These are phyloP conservation scores for Hyla sarda DNA, from an alignment of 2,113 vertebrate genomes.

Conservation along the genomic window DNA sequence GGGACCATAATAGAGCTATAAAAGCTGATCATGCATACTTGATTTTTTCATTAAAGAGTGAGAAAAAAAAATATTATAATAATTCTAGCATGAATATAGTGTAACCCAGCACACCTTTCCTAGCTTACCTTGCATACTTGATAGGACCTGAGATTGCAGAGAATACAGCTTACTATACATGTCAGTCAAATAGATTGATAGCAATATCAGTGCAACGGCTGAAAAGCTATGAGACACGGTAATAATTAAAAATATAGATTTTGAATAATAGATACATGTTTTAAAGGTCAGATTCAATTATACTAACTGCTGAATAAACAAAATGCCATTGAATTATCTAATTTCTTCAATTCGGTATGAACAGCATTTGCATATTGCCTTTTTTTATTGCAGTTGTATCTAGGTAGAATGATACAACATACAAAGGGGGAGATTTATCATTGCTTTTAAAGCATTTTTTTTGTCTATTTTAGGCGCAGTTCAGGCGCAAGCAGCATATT, in stretches of 20 bases:
- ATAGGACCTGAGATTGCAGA: background rate
- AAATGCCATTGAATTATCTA: background rate
- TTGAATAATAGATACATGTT: constrained; percentile 16
- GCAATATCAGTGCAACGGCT: background rate
- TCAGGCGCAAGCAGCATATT: no score
- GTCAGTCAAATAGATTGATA: constrained; percentile 4
- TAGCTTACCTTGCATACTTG: background rate
- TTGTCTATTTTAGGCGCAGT: no score
- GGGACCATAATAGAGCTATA: background rate
- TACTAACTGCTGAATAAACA: constrained; percentile 9
- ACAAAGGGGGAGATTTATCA: no score
- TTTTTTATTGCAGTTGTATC: background rate
- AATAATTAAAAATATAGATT: constrained; percentile 30
- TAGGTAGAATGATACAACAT: background rate
- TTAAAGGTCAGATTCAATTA: constrained; percentile 14
- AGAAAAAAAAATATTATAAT: no score
- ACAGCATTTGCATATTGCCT: constrained; percentile 3
- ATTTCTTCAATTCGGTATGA: background rate
- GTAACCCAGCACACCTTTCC: background rate
- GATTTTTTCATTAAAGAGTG: background rate
- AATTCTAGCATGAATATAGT: background rate
- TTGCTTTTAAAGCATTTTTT: no score
- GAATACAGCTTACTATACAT: background rate
- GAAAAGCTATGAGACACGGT: background rate
- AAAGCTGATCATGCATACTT: background rate